phyloP scores from a whole-genome alignment of 2,113 vertebrate genomes.

The Dinomys branickii region DNA sequence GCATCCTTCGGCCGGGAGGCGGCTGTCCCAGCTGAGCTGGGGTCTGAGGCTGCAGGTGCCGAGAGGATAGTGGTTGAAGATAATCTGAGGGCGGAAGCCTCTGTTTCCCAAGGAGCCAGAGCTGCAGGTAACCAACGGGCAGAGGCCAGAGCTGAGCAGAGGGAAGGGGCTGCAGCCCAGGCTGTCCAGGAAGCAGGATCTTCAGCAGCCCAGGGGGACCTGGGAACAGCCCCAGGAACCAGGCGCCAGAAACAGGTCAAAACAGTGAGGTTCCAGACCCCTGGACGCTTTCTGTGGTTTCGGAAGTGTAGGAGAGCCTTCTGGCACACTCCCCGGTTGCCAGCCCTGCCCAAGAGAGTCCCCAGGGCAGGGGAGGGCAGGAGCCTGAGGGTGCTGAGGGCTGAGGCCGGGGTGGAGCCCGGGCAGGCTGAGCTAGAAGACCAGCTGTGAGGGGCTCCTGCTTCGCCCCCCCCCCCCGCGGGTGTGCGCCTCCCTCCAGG shows the following conservation, averaged over 20 bases:
- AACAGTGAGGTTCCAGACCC: slow-evolving; percentile 78
- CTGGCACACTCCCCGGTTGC: slow-evolving; percentile 59
- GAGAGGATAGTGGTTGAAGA: neutral
- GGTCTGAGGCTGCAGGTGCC: too few relatives aligned
- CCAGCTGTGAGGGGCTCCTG: slow-evolving; percentile 45
- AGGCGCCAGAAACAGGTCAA: slow-evolving; percentile 67
- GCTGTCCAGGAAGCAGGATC: neutral
- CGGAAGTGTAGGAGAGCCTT: slow-evolving; percentile 53
- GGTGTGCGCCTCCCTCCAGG: neutral
- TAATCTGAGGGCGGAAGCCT: neutral
- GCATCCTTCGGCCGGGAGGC: neutral
- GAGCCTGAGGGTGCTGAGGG: slow-evolving; percentile 69
- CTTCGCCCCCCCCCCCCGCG: neutral
- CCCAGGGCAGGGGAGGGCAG: slow-evolving; percentile 51
- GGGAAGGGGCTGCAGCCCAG: neutral
- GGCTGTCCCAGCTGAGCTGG: neutral
- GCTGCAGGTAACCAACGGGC: neutral
- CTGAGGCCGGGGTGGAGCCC: neutral
- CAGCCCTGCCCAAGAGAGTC: slow-evolving; percentile 65
- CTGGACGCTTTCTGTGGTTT: slow-evolving; percentile 66
- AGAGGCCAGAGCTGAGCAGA: neutral
- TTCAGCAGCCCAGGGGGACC: neutral
- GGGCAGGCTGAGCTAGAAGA: slow-evolving; percentile 45
- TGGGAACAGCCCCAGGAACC: neutral
- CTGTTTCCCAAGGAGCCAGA: neutral